phyloP scores from a whole-genome alignment of 30 jellyfish, hydroid and myxozoan species.

The Cassiopea andromeda region DNA sequence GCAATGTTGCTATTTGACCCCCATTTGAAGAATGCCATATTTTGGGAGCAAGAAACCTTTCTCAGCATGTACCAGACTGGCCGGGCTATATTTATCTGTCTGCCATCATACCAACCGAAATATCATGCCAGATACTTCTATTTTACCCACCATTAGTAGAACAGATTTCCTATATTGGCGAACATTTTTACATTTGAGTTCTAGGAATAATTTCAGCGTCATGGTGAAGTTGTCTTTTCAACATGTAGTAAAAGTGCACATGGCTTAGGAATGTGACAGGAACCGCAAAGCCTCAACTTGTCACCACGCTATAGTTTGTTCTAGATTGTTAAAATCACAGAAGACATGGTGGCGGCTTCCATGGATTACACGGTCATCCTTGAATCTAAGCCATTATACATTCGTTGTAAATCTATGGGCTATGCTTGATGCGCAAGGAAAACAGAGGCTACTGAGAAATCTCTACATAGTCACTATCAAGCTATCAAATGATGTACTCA shows the following conservation, averaged over 20 bases:
- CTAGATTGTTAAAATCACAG: not conserved
- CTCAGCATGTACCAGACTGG: no score
- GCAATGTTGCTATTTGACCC: no score
- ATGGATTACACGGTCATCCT: slow-evolving; percentile 13
- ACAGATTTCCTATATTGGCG: not conserved
- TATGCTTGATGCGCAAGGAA: not conserved
- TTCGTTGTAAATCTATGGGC: not conserved
- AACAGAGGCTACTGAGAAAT: not conserved
- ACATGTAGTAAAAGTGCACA: slow-evolving; percentile 12
- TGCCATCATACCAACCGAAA: no score
- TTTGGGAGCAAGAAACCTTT: no score
- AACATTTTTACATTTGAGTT: not conserved
- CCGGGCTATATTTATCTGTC: no score
- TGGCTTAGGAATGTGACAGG: slow-evolving; percentile 30
- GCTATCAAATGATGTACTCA: not conserved
- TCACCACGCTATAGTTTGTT: slow-evolving; percentile 1
- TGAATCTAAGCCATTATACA: not conserved
- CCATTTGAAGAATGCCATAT: no score
- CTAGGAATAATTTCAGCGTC: not conserved
- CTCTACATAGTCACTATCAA: not conserved
- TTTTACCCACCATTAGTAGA: no score
- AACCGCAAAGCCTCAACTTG: slow-evolving; percentile 6
- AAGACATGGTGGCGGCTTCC: slow-evolving; percentile 19
- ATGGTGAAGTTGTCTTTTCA: not conserved
- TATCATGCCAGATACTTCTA: no score